These are phyloP conservation scores for Carcina quercana DNA, from an alignment of 2,888 invertebrate species.

Conservation along the genomic window DNA sequence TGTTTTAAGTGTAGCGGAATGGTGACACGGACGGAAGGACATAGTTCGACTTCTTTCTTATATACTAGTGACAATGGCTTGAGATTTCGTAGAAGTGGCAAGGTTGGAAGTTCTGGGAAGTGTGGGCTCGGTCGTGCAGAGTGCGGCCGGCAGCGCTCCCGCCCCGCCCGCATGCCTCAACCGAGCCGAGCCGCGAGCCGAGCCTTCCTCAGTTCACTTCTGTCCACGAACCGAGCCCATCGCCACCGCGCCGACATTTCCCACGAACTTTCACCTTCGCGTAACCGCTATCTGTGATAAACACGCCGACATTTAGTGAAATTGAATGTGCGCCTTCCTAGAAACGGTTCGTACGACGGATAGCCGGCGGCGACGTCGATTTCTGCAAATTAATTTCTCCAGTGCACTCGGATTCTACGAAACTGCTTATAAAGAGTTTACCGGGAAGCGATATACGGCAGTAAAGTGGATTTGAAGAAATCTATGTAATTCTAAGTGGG, in stretches of 20 bases:
- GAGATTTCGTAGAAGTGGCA: conserved; percentile 65
- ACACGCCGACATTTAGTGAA: conserved; percentile 55
- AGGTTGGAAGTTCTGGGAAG: conserved; percentile 67
- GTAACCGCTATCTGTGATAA: conserved; percentile 66
- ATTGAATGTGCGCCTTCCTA: conserved; percentile 65
- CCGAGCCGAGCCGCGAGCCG: conserved; percentile 18
- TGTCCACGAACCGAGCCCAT: conserved; percentile 42
- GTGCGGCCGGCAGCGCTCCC: conserved; percentile 20
- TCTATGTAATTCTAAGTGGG: conserved; percentile 64
- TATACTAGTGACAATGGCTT: conserved; percentile 70
- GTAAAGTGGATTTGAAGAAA: conserved; percentile 71
- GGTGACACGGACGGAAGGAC: neutral
- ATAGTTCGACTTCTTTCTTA: conserved; percentile 30
- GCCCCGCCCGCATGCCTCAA: conserved; percentile 17
- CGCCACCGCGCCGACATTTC: conserved; percentile 34
- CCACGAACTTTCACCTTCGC: conserved; percentile 69
- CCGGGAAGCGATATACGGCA: conserved; percentile 64
- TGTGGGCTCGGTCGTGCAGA: conserved; percentile 32
- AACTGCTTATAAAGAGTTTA: conserved; percentile 71
- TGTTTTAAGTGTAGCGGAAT: too few species aligned
- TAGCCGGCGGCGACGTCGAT: conserved; percentile 45
- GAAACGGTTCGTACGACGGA: conserved; percentile 54
- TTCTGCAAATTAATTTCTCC: conserved; percentile 72
- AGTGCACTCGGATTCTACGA: conserved; percentile 62
- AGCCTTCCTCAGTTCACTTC: conserved; percentile 44